Evolutionary conservation across 2,888 invertebrate genomes (phyloP).

Genomic region (Polylopha cassiicola): DNA sequence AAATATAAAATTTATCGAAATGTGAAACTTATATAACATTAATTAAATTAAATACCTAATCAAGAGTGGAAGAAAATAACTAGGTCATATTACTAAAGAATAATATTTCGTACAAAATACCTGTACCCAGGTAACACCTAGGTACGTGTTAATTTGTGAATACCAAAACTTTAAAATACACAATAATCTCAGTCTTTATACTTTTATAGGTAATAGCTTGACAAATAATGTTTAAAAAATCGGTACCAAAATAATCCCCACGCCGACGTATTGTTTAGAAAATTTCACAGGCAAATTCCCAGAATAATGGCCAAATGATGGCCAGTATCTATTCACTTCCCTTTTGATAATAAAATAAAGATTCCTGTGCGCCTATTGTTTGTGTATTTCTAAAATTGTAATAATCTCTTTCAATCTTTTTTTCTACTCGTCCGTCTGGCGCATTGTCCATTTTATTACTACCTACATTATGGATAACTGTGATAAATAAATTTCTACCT

Average conservation of each 20-base stretch:
- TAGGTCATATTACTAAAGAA: no score
- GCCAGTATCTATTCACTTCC: conserved; percentile 69
- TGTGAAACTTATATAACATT: no score
- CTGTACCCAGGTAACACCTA: no score
- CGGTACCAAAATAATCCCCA: conserved; percentile 29
- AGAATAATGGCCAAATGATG: conserved; percentile 55
- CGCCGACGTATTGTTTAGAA: conserved; percentile 54
- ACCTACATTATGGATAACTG: conserved; percentile 48
- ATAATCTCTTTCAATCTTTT: conserved; percentile 54
- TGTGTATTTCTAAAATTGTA: conserved; percentile 60
- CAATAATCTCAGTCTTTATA: no score
- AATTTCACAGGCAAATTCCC: conserved; percentile 46
- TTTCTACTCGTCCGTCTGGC: conserved; percentile 39
- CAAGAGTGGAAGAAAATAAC: no score
- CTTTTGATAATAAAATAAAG: conserved; percentile 62
- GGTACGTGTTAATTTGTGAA: no score
- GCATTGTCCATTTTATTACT: conserved; percentile 61
- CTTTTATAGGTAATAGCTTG: no score
- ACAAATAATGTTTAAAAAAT: conserved; percentile 50
- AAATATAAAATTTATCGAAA: no score
- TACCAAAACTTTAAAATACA: no score
- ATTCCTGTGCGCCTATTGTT: conserved; percentile 57
- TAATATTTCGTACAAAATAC: no score
- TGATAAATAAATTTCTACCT: background rate
- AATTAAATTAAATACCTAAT: no score